phyloP scores from a whole-genome alignment of 2,113 vertebrate genomes.

The Glaucomys volans region DNA sequence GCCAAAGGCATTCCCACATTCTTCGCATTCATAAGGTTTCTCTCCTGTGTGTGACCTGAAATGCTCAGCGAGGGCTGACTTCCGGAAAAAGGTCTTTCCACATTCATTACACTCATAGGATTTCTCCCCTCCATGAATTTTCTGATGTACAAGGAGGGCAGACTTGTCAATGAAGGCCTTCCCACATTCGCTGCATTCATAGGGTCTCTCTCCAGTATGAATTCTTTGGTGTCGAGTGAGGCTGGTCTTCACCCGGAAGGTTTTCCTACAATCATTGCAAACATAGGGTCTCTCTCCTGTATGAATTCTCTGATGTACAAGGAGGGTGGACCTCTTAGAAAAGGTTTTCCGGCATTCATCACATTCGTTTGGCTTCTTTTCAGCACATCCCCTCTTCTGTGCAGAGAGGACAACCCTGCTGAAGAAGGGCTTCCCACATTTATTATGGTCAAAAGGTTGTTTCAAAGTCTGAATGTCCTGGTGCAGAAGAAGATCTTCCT shows the following conservation, averaged over 20 bases:
- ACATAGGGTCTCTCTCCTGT: not conserved
- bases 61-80: conserved; percentile 55
- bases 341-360: not conserved
- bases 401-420: not conserved
- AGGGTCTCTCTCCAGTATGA: conserved; percentile 20
- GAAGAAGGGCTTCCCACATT: not conserved
- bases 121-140: conserved; percentile 14
- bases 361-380: not conserved
- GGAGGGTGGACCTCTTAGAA: not conserved
- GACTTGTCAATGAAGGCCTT: conserved; percentile 39
- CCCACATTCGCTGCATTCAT: not conserved
- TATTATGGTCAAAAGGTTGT: not conserved
- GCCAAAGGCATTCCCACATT: conserved; percentile 47
- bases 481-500: not conserved
- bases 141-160: not conserved
- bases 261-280: conserved; percentile 40
- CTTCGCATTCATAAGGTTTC: conserved; percentile 51
- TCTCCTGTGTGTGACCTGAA: conserved; percentile 49
- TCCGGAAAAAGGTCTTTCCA: conserved; percentile 55
- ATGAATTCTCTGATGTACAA: not conserved
- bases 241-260: conserved; percentile 29
- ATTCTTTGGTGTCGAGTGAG: conserved; percentile 37
- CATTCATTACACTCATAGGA: conserved; percentile 17
- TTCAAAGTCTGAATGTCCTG: not conserved
- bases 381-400: not conserved